Conservation (phyloP, 1,140 invertebrate species). For the Phymastichus coffea region DNA sequence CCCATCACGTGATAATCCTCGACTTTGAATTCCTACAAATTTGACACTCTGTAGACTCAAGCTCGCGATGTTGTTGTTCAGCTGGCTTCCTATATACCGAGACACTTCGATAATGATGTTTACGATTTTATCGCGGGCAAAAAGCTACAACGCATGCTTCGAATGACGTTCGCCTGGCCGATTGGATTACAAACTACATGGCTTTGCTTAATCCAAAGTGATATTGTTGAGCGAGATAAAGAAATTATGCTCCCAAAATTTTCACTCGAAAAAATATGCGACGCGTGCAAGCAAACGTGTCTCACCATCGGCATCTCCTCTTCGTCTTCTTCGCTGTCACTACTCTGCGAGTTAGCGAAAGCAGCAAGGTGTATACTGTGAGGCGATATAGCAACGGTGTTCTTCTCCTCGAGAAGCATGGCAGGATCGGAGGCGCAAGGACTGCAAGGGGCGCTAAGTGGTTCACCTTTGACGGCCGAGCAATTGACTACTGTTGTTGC, state of each 20-base stretch:
- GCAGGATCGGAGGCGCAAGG: conserved; percentile 64
- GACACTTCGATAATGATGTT: too few relatives aligned
- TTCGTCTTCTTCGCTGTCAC: conserved; percentile 51
- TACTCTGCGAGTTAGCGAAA: conserved; percentile 37
- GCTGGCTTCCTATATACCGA: too few relatives aligned
- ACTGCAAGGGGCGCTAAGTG: conserved; percentile 66
- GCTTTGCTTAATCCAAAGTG: too few relatives aligned
- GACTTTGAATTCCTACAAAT: conserved; percentile 41
- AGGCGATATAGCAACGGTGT: conserved; percentile 43
- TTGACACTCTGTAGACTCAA: neutral
- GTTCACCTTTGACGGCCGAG: conserved; percentile 67
- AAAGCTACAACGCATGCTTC: too few relatives aligned
- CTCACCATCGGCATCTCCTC: conserved; percentile 38
- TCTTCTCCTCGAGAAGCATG: conserved; percentile 38
- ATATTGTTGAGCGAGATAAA: too few relatives aligned
- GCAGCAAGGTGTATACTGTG: conserved; percentile 41
- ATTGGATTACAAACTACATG: too few relatives aligned
- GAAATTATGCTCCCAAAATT: too few relatives aligned
- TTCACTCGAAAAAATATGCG: too few relatives aligned
- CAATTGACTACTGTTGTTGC: conserved; percentile 36
- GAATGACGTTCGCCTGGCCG: too few relatives aligned
- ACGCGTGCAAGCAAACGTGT: too few relatives aligned
- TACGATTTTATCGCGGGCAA: too few relatives aligned
- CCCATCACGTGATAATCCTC: conserved; percentile 40
- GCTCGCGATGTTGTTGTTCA: neutral